Conservation (phyloP, 2,113 vertebrate species). For the Dendrocopos noguchii region DNA sequence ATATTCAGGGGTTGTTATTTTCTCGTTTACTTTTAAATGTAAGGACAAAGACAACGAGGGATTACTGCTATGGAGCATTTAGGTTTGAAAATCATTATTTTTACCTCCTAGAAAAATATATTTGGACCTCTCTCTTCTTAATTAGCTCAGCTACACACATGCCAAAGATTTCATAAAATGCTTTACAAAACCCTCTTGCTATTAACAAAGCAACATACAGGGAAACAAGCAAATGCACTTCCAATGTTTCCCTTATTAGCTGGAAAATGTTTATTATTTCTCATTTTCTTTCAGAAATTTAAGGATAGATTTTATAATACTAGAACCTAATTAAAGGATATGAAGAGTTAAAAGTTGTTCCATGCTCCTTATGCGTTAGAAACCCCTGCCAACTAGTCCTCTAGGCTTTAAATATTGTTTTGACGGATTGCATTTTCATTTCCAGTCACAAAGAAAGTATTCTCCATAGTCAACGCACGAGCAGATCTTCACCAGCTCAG, state of each 20-base stretch:
- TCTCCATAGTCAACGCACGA: slow-evolving; percentile 64
- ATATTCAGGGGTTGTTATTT: background rate
- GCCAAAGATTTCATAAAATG: background rate
- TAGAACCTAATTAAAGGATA: slow-evolving; percentile 76
- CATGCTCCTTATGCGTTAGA: slow-evolving; percentile 82
- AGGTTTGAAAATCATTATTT: background rate
- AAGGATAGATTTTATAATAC: slow-evolving; percentile 7
- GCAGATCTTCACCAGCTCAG: slow-evolving; percentile 61
- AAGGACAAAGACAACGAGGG: background rate
- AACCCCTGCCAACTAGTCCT: slow-evolving; percentile 86
- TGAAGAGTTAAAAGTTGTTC: slow-evolving; percentile 91
- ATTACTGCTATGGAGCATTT: background rate
- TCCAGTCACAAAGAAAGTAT: slow-evolving; percentile 78
- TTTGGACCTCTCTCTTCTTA: slow-evolving; percentile 14
- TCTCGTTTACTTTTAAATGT: background rate
- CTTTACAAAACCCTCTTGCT: background rate
- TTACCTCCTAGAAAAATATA: slow-evolving; percentile 35
- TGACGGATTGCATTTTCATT: slow-evolving; percentile 85
- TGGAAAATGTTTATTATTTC: background rate
- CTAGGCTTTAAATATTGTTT: slow-evolving; percentile 96
- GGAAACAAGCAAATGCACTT: background rate
- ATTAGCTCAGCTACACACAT: slow-evolving; percentile 40
- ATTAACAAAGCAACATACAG: background rate
- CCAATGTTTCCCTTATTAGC: background rate
- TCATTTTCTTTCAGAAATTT: background rate